A percentile compares a stretch with the other conserved stretches of the same genome.
phyloP scores from a whole-genome alignment of 2,113 vertebrate species.

The Neofelis nebulosa region DNA sequence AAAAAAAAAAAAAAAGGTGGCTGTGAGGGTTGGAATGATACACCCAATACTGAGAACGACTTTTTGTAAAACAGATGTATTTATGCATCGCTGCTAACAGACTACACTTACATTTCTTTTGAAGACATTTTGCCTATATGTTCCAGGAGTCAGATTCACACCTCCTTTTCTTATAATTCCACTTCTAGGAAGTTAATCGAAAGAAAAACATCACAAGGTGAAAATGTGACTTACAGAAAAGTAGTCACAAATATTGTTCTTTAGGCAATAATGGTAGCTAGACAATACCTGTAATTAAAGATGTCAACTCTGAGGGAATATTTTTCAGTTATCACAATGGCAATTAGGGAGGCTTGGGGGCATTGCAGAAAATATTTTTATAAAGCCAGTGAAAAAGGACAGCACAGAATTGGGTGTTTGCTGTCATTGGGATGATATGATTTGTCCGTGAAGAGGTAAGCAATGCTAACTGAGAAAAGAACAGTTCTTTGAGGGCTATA shows the following conservation, averaged over 20 bases:
- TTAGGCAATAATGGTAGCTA: not conserved
- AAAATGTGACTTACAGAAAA: not conserved
- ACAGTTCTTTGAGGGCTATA: not conserved
- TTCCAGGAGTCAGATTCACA: not conserved
- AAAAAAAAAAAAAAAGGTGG: not conserved
- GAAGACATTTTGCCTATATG: not conserved
- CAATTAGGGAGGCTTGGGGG: not conserved
- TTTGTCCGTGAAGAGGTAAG: not conserved
- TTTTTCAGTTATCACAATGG: not conserved
- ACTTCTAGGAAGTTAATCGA: not conserved
- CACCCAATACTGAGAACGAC: not conserved
- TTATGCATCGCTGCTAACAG: not conserved
- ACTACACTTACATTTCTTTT: not conserved
- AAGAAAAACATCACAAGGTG: not conserved
- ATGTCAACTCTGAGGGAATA: not conserved
- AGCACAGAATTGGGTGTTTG: not conserved
- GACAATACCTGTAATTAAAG: constrained; percentile 14
- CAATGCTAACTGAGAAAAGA: not conserved
- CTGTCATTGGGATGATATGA: not conserved
- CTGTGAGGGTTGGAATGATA: not conserved
- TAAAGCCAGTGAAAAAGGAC: not conserved
- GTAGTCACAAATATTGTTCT: not conserved
- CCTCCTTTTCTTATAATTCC: not conserved
- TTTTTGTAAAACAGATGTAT: not conserved
- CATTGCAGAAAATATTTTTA: not conserved